phyloP scores from a whole-genome alignment of 2,113 vertebrate genomes.

The Opisthocomus hoazin region DNA sequence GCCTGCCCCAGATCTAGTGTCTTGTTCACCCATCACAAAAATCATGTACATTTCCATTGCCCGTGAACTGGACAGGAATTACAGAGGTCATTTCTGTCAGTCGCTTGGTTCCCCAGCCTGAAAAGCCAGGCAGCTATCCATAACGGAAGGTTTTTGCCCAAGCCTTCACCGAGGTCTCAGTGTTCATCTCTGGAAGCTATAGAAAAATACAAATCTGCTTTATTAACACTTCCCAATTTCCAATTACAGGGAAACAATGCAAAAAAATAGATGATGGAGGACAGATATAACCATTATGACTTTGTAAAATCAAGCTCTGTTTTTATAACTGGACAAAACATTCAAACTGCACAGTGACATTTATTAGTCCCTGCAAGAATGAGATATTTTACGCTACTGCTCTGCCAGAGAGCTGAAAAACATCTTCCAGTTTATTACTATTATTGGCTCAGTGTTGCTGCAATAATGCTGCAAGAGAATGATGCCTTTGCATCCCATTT shows the following conservation, averaged over 20 bases:
- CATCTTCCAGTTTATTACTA: neutral
- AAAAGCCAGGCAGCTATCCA: neutral
- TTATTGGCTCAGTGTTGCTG: neutral
- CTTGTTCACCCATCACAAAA: neutral
- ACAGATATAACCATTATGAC: fast-evolving
- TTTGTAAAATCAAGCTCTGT: neutral
- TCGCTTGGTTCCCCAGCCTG: neutral
- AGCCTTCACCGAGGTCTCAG: neutral
- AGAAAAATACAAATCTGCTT: neutral
- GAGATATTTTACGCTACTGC: neutral
- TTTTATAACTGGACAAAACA: neutral
- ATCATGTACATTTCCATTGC: neutral
- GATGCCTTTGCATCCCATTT: neutral
- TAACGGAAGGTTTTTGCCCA: neutral
- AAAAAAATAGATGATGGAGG: neutral
- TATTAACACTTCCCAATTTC: neutral
- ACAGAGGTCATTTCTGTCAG: neutral
- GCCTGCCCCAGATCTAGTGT: neutral
- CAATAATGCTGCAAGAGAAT: neutral
- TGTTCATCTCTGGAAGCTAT: neutral
- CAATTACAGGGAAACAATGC: neutral
- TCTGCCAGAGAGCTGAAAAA: neutral
- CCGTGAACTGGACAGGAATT: neutral
- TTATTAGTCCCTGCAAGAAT: neutral
- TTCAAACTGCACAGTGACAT: neutral